These are phyloP conservation scores for Neuroscelio doddi DNA, from an alignment of 2,888 invertebrate species.

Conservation along the genomic window DNA sequence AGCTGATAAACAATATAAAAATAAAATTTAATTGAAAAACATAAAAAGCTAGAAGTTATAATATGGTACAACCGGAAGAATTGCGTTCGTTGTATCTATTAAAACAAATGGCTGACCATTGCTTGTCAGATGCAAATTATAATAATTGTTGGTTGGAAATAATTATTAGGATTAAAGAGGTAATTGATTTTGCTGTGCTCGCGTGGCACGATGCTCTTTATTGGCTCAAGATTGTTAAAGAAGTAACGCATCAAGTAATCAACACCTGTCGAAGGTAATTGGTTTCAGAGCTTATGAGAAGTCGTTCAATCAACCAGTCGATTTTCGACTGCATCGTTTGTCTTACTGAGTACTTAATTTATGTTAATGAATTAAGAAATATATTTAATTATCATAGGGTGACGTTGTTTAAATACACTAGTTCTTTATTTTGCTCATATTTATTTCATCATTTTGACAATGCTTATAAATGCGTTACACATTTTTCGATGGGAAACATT, in stretches of 20 bases:
- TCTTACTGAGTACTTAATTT: not conserved
- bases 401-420: too few relatives aligned
- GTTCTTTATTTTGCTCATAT: too few relatives aligned
- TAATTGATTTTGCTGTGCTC: not conserved
- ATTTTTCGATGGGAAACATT: too few relatives aligned
- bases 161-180: not conserved
- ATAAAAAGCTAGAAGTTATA: not conserved
- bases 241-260: constrained; percentile 2
- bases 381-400: too few relatives aligned
- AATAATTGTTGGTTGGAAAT: not conserved
- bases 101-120: not conserved
- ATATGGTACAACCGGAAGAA: not conserved
- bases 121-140: not conserved
- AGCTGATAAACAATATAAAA: not conserved
- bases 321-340: not conserved
- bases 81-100: not conserved
- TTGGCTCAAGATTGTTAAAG: too few relatives aligned
- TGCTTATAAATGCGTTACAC: too few relatives aligned
- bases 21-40: not conserved
- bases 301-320: not conserved
- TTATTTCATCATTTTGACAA: too few relatives aligned
- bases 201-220: not conserved
- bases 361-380: not conserved
- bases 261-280: constrained; percentile 16
- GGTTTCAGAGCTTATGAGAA: not conserved